A percentile compares a stretch with the other conserved stretches of the same genome.
Evolutionary conservation across 2,888 invertebrate genomes (phyloP).

Genomic region (Fragum sueziense): DNA sequence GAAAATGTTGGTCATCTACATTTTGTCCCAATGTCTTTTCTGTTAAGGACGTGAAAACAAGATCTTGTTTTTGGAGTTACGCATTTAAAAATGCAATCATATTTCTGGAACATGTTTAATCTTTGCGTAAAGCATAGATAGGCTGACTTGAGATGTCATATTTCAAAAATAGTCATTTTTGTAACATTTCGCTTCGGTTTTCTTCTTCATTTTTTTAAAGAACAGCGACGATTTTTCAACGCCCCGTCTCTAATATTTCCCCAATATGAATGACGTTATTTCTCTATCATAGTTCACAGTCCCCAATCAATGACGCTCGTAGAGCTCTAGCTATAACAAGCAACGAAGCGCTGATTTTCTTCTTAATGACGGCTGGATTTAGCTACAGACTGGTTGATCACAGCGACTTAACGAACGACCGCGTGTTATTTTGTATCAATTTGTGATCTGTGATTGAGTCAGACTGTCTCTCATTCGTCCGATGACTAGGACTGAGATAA

Average conservation of each 20-base stretch:
- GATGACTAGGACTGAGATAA: background rate
- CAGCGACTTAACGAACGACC: background rate
- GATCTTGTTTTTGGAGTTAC: no score
- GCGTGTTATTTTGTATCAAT: background rate
- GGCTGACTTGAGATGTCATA: no score
- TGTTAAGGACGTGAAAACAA: no score
- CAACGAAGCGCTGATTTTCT: background rate
- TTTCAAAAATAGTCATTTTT: no score
- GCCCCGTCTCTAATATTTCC: no score
- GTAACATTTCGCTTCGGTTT: no score
- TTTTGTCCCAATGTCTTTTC: no score
- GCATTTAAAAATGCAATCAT: no score
- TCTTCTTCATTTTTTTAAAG: no score
- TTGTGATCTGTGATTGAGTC: background rate
- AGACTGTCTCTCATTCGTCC: background rate
- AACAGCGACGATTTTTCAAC: background rate
- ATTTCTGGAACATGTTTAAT: no score
- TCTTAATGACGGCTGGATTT: slow-evolving; percentile 15
- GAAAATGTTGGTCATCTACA: no score
- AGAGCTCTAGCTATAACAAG: background rate
- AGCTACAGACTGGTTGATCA: background rate
- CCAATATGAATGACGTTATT: slow-evolving; percentile 10
- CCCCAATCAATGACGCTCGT: slow-evolving; percentile 2
- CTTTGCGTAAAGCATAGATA: no score
- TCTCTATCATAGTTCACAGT: background rate